phyloP scores from a whole-genome alignment of 1,140 invertebrate species.

The Hycleus phaleratus region DNA sequence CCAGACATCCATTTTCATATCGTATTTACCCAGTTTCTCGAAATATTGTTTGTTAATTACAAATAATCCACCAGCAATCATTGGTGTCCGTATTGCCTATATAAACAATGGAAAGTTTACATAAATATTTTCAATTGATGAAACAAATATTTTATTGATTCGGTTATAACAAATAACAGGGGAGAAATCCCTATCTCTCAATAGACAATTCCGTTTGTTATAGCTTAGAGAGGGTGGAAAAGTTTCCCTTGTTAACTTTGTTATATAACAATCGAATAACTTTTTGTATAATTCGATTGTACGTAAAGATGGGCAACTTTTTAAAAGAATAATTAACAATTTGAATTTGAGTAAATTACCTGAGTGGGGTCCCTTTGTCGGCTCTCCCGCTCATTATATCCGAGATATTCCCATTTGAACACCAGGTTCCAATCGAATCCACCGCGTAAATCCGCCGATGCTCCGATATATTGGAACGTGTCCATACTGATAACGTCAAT shows the following conservation, averaged over 20 bases:
- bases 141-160: background rate
- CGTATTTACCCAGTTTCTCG: constrained; percentile 90
- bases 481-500: constrained; percentile 99
- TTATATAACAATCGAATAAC: too few species aligned
- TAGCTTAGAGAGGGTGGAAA: too few species aligned
- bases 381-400: constrained; percentile 68
- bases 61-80: constrained; percentile 93
- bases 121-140: constrained; percentile 1
- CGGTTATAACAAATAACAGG: background rate
- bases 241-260: too few species aligned
- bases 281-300: too few species aligned
- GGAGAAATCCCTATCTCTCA: too few species aligned
- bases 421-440: constrained; percentile 98
- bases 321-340: background rate
- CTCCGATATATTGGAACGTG: constrained; percentile 94
- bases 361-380: constrained; percentile 72
- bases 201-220: too few species aligned
- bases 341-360: constrained; percentile 18
- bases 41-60: constrained; percentile 90
- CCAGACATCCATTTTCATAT: constrained; percentile 97
- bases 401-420: constrained; percentile 92
- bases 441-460: constrained; percentile 80
- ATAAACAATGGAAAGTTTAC: constrained; percentile 18
- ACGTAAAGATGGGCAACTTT: background rate
- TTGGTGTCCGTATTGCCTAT: constrained; percentile 74